Conservation (phyloP, 2,797 vertebrate genomes). For the Acanthopagrus latus region DNA sequence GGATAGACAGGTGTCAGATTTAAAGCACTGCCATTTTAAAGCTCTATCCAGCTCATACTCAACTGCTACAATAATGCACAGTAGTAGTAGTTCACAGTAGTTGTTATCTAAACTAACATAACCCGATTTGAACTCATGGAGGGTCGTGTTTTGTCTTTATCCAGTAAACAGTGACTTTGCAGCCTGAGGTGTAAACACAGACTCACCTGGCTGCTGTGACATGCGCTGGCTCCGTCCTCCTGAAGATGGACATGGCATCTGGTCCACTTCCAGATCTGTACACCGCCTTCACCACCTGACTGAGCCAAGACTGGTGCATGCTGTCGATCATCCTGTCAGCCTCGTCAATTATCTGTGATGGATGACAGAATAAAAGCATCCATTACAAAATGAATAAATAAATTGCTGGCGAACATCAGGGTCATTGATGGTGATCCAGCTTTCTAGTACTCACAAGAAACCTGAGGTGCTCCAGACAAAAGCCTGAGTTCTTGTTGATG, state of each 20-base stretch:
- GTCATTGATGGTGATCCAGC: background rate
- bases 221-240: constrained; percentile 78
- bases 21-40: background rate
- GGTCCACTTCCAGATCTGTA: constrained; percentile 62
- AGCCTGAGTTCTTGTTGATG: constrained; percentile 89
- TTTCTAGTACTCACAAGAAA: constrained; percentile 88
- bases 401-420: background rate
- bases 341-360: constrained; percentile 92
- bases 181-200: background rate
- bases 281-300: constrained; percentile 88
- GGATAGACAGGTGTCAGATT: background rate
- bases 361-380: background rate
- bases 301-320: constrained; percentile 96
- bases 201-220: constrained; percentile 91
- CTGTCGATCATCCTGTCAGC: constrained; percentile 97
- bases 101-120: background rate
- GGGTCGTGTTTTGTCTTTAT: background rate
- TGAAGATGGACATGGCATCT: constrained; percentile 76
- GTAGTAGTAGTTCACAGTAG: background rate
- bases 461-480: constrained; percentile 90
- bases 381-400: background rate
- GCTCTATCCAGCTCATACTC: too few relatives aligned
- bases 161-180: background rate
- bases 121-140: background rate
- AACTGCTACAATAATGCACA: background rate